These are phyloP conservation scores for Macropus fuliginosus DNA, from an alignment of 2,797 vertebrate species.

Conservation along the genomic window DNA sequence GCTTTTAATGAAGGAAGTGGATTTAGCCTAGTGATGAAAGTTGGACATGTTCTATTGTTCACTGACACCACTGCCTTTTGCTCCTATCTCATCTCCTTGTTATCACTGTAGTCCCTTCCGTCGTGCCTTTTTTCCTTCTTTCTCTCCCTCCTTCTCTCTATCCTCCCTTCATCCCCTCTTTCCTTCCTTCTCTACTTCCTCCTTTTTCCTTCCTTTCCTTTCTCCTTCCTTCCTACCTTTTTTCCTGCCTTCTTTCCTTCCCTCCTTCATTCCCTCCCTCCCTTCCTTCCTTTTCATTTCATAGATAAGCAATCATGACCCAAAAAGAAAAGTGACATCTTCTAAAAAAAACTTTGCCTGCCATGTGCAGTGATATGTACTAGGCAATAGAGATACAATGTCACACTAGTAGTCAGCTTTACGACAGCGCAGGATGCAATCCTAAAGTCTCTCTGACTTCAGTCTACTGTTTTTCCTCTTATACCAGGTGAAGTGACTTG, in stretches of 20 bases:
- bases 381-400: not conserved
- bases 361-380: not conserved
- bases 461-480: not conserved
- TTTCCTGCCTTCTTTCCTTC: not conserved
- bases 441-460: not conserved
- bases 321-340: not conserved
- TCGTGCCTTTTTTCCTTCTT: not conserved
- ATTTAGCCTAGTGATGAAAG: not conserved
- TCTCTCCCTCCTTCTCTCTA: too few species aligned
- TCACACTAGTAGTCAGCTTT: not conserved
- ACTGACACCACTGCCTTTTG: not conserved
- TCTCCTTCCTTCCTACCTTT: not conserved
- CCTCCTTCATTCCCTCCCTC: not conserved
- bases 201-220: too few species aligned
- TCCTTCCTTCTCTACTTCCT: too few species aligned
- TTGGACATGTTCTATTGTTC: not conserved
- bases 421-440: not conserved
- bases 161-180: too few species aligned
- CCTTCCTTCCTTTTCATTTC: not conserved
- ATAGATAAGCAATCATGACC: not conserved
- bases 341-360: not conserved
- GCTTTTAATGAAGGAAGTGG: constrained; percentile 2
- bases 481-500: not conserved
- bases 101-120: not conserved
- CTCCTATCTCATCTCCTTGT: not conserved